Evolutionary conservation across 2,113 vertebrate species (phyloP), one percentile per base, ranked within the genome.

Genomic region (Brachypodius melanocephalos): DNA sequence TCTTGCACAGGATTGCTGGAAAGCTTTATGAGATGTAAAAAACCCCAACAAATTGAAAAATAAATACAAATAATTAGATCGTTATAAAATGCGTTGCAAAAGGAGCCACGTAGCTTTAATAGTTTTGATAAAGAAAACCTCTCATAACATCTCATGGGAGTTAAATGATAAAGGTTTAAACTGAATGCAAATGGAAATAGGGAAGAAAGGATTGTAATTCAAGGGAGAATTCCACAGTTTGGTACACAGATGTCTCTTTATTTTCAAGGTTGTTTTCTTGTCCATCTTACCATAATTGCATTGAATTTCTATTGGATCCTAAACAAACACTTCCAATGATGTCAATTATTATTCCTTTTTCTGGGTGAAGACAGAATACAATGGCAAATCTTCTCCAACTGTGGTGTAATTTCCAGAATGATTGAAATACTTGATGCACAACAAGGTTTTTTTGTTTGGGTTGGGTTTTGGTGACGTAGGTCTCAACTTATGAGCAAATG

Each of bases 201-300:
- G 9, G n/a, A 45, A 34, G 17, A 57, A 61, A 45, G 8, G 5
- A 71, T 63, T 74, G 18, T n/a, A 58, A 66, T 58, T n/a, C 42
- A 86, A 22, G 38, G n/a, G 15, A 77, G 26, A 83, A 80, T 24
- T 73, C 45, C 42, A 40, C 40, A 38, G 8, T 58, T 88, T 79
- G 46, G 20, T 86, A 15, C 22, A 90, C 22, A 90, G 74, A 86
- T 82, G 20, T 52, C 5, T 90, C 6, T 22, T 79, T 93, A 65
- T 42, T 94, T 85, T 80, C 43, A 71, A 51, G 22, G 46, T 71
- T 90, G 2, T 78, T 96, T 92, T 46, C 18, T 88, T 94, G 80
- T 32, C 26, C 61, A 12, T 69, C 45, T 80, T 43, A 9, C 8
- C 48, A 2, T 54, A 76, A 51, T 74, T 80, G 42, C 24, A n/a